Percentiles rank a stretch among this genome's conserved stretches.
Conservation (phyloP, 2,888 invertebrate species). For the Parascotia fuliginaria region DNA sequence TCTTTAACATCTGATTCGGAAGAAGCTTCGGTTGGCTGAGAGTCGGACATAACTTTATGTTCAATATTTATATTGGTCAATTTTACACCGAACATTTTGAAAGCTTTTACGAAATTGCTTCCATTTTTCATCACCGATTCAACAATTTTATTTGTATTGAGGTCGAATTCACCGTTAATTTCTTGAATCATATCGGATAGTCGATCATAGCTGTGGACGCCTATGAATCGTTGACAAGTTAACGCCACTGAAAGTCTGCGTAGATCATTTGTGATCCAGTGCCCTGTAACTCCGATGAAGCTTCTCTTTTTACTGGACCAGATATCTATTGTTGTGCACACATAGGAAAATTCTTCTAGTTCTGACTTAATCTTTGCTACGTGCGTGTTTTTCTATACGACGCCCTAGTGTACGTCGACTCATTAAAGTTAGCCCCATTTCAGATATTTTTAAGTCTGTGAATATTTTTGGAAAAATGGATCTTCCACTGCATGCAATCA, state of each 20-base stretch:
- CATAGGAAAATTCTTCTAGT: conserved; percentile 13
- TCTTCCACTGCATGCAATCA: conserved; percentile 25
- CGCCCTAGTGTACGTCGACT: conserved; percentile 19
- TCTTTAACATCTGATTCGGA: background rate
- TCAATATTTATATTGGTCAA: background rate
- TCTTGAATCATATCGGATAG: conserved; percentile 8
- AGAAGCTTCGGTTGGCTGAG: background rate
- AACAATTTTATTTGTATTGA: conserved; percentile 1
- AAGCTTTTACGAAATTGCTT: conserved; percentile 13
- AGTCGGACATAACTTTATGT: conserved; percentile 2
- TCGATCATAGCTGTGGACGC: conserved; percentile 22
- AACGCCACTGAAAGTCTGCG: conserved; percentile 24
- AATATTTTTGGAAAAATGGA: conserved; percentile 24
- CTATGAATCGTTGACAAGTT: conserved; percentile 24
- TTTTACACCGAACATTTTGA: background rate
- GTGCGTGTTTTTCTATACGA: conserved; percentile 19
- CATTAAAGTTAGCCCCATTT: conserved; percentile 17
- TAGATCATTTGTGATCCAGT: conserved; percentile 28
- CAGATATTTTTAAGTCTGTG: conserved; percentile 23
- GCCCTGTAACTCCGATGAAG: conserved; percentile 28
- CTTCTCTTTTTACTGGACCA: conserved; percentile 32
- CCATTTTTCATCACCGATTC: conserved; percentile 10
- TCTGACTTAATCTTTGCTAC: conserved; percentile 11
- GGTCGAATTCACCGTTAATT: conserved; percentile 8
- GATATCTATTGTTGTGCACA: conserved; percentile 28